phyloP scores from a whole-genome alignment of 2,888 invertebrate genomes.

The Gerosis bhagava region DNA sequence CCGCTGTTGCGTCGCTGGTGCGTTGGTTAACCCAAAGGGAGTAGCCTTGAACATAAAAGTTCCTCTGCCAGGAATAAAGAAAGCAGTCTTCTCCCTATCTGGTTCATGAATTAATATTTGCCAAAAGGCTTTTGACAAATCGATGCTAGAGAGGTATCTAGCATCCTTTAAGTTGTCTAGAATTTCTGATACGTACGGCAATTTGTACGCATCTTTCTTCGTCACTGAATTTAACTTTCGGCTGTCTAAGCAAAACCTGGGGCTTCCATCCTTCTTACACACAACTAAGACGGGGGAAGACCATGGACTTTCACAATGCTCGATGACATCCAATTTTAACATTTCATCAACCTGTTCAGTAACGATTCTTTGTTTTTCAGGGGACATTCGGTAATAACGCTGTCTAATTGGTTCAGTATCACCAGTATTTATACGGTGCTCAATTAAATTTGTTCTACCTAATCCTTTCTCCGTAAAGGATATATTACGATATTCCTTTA shows the following conservation, averaged over 20 bases:
- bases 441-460: conserved; percentile 33
- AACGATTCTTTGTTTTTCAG: conserved; percentile 28
- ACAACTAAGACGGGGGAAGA: conserved; percentile 31
- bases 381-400: conserved; percentile 31
- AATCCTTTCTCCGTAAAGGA: conserved; percentile 28
- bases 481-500: conserved; percentile 27
- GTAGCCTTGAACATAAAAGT: conserved; percentile 1
- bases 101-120: conserved; percentile 23
- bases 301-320: conserved; percentile 34
- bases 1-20: conserved; percentile 30
- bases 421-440: conserved; percentile 37
- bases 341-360: conserved; percentile 25
- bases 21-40: conserved; percentile 32
- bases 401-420: conserved; percentile 35
- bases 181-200: conserved; percentile 32
- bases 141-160: conserved; percentile 26
- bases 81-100: conserved; percentile 26
- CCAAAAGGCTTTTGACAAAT: conserved; percentile 28
- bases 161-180: conserved; percentile 32
- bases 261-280: conserved; percentile 28
- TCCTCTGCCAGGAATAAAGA: neutral
- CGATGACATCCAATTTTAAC: conserved; percentile 20
- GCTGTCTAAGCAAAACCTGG: conserved; percentile 33
- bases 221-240: conserved; percentile 28
- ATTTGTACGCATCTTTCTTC: conserved; percentile 28